A percentile compares a stretch with the other conserved stretches of the same genome.
Conservation (phyloP, 2,113 vertebrate species). For the Forbesichthys agassizii region DNA sequence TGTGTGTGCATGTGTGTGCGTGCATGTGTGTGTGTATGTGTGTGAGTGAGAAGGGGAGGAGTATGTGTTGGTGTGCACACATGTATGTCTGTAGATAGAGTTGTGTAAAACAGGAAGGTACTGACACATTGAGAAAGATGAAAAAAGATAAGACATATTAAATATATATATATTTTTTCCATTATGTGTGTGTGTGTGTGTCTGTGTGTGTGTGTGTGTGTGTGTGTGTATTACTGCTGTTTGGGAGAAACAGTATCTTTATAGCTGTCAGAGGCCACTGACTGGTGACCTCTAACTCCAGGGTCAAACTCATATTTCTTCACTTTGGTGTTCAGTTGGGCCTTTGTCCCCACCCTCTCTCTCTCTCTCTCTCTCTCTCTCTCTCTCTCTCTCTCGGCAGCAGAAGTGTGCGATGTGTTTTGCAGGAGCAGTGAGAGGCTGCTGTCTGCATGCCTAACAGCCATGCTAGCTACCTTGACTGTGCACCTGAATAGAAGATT, state of each 20-base stretch:
- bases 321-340: slow-evolving; percentile 51
- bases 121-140: neutral
- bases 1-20: slow-evolving; percentile 31
- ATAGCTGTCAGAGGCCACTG: slow-evolving; percentile 59
- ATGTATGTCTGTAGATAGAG: neutral
- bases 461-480: slow-evolving; percentile 17
- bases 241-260: slow-evolving; percentile 58
- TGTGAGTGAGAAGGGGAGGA: slow-evolving; percentile 77
- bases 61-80: neutral
- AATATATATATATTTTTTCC: no score
- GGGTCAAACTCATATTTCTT: slow-evolving; percentile 59
- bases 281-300: slow-evolving; percentile 32
- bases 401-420: slow-evolving; percentile 25
- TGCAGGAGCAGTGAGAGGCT: slow-evolving; percentile 12
- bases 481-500: slow-evolving; percentile 22
- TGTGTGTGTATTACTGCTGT: slow-evolving; percentile 23
- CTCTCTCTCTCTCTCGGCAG: slow-evolving; percentile 25
- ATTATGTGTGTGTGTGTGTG: neutral
- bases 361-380: slow-evolving; percentile 9
- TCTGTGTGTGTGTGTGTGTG: slow-evolving; percentile 6
- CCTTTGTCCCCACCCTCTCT: slow-evolving; percentile 21
- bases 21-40: slow-evolving; percentile 75
- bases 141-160: neutral
- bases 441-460: slow-evolving; percentile 12
- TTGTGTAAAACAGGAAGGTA: neutral